phyloP scores from a whole-genome alignment of 2,888 invertebrate genomes.

The Sturmia bella region DNA sequence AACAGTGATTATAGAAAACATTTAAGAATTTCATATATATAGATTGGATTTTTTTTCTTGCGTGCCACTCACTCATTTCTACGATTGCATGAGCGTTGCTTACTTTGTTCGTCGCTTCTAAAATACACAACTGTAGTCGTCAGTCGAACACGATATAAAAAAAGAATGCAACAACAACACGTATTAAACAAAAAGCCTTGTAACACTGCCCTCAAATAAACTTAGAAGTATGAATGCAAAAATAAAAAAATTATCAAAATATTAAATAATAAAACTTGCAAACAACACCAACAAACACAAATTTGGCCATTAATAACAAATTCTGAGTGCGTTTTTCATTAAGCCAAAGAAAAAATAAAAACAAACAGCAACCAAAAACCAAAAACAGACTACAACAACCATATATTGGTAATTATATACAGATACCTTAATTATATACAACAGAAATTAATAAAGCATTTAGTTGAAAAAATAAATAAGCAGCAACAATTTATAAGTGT shows the following conservation, averaged over 20 bases:
- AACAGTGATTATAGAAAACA: too few relatives aligned
- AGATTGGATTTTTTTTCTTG: too few relatives aligned
- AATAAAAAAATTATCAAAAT: constrained; percentile 61
- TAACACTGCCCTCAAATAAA: constrained; percentile 80
- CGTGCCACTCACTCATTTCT: too few relatives aligned
- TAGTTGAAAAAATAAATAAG: neutral
- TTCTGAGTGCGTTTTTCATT: constrained; percentile 60
- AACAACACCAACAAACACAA: constrained; percentile 21
- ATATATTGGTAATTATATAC: constrained; percentile 8
- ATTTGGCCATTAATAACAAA: constrained; percentile 62
- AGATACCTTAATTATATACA: constrained; percentile 25
- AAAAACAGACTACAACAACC: constrained; percentile 1
- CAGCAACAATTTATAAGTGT: neutral
- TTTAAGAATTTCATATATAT: too few relatives aligned
- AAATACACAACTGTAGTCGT: neutral
- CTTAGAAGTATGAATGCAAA: constrained; percentile 61
- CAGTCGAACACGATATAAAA: neutral
- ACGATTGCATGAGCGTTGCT: neutral
- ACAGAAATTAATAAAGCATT: constrained; percentile 6
- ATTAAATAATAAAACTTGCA: constrained; percentile 18
- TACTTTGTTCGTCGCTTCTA: neutral
- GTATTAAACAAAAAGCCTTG: constrained; percentile 74
- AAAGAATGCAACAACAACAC: constrained; percentile 9
- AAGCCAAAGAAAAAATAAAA: constrained; percentile 5
- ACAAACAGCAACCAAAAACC: neutral